Conservation (phyloP, 2,797 vertebrate species). For the Sciaenops ocellatus region DNA sequence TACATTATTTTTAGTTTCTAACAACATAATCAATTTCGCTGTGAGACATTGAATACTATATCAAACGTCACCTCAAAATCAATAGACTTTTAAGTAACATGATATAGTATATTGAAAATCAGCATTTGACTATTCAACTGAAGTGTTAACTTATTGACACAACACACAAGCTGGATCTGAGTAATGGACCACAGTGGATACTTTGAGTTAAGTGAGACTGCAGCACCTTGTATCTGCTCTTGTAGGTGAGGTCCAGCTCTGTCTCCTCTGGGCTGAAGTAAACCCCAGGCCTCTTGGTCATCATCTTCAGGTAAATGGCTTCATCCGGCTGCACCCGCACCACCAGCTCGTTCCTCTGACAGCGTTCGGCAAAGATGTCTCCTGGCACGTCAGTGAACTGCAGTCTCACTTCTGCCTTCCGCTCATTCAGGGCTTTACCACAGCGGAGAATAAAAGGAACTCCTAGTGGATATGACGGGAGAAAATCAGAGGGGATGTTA, state of each 20-base stretch:
- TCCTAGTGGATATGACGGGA: slow-evolving; percentile 77
- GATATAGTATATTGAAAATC: not conserved
- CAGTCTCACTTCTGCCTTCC: slow-evolving; percentile 92
- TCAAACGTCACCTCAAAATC: not conserved
- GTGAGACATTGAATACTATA: not conserved
- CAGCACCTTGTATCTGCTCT: slow-evolving; percentile 91
- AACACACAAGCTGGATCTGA: not conserved
- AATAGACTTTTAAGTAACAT: not conserved
- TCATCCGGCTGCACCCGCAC: slow-evolving; percentile 91
- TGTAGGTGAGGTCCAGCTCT: slow-evolving; percentile 94
- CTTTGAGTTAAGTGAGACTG: not conserved
- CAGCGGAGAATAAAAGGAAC: slow-evolving; percentile 93
- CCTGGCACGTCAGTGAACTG: slow-evolving; percentile 91
- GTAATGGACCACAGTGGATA: not conserved
- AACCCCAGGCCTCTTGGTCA: slow-evolving; percentile 91
- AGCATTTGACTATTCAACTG: not conserved
- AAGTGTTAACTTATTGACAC: not conserved
- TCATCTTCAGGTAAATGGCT: slow-evolving; percentile 92
- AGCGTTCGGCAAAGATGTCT: slow-evolving; percentile 86
- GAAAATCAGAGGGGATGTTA: not conserved
- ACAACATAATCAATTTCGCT: not conserved
- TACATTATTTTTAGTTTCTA: not conserved
- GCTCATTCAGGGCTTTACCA: slow-evolving; percentile 92
- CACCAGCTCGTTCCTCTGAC: slow-evolving; percentile 91
- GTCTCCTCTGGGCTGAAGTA: slow-evolving; percentile 91